Evolutionary conservation across 23 tunicate genomes (phyloP).

Genomic region (Trididemnum clinides): DNA sequence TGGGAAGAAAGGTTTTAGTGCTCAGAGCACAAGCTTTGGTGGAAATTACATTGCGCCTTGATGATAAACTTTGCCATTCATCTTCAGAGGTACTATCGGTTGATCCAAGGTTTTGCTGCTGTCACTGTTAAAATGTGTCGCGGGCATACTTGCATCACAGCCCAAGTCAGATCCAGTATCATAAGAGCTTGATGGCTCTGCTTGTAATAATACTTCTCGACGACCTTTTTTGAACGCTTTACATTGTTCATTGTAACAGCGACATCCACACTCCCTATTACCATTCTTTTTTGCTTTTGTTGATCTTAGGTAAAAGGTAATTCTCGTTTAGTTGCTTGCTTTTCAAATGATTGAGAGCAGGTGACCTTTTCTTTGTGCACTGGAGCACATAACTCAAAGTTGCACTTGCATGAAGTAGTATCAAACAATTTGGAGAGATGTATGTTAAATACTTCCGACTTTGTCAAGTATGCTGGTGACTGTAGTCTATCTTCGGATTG

Average conservation of each 20-base stretch:
- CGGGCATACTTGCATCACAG: not conserved
- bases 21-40: conserved; percentile 6
- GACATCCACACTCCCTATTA: not conserved
- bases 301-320: not conserved
- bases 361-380: not conserved
- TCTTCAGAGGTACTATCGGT: not conserved
- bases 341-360: not conserved
- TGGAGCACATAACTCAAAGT: not conserved
- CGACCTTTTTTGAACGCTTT: no score
- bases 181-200: not conserved
- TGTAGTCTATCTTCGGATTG: no score
- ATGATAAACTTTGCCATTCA: conserved; percentile 18
- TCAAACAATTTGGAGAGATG: not conserved
- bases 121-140: not conserved
- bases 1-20: conserved; percentile 2
- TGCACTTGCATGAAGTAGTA: not conserved
- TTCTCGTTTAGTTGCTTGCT: not conserved
- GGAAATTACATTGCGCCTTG: no score
- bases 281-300: not conserved
- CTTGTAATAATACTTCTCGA: not conserved
- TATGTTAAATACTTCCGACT: not conserved
- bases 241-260: not conserved
- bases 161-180: no score
- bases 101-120: not conserved
- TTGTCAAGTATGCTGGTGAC: conserved; percentile 11